These are phyloP conservation scores for Mythimna pallens DNA, from an alignment of 2,888 invertebrate genomes.

Conservation along the genomic window DNA sequence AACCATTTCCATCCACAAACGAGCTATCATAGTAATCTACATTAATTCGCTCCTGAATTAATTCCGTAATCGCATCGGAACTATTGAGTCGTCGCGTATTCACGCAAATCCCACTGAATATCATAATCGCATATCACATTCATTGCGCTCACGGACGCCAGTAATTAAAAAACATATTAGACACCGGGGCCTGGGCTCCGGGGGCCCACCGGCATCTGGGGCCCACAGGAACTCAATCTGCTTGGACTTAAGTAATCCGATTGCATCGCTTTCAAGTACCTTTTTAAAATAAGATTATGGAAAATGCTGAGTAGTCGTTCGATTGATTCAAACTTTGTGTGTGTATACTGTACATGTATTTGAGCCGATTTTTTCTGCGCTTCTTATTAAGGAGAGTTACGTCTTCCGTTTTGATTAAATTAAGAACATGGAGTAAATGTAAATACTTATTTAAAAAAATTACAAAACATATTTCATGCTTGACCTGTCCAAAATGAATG, in stretches of 20 bases:
- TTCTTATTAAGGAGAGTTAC: constrained; percentile 3
- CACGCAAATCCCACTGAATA: constrained; percentile 75
- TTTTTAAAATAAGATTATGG: constrained; percentile 78
- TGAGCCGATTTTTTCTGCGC: constrained; percentile 3
- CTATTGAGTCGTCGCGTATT: constrained; percentile 76
- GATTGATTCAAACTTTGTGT: constrained; percentile 58
- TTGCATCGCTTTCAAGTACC: constrained; percentile 74
- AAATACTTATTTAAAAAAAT: constrained; percentile 6
- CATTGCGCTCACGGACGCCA: constrained; percentile 59
- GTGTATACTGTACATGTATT: not conserved
- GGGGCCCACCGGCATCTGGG: constrained; percentile 46
- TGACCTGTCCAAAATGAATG: constrained; percentile 4
- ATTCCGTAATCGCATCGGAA: constrained; percentile 69
- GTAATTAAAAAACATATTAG: constrained; percentile 87
- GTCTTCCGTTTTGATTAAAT: constrained; percentile 23
- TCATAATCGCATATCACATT: constrained; percentile 76
- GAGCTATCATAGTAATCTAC: constrained; percentile 73
- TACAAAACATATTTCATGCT: not conserved
- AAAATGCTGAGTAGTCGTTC: constrained; percentile 69
- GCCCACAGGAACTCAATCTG: constrained; percentile 63
- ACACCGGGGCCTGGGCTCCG: constrained; percentile 59
- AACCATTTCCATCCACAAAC: constrained; percentile 55
- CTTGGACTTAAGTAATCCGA: constrained; percentile 77
- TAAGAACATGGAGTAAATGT: constrained; percentile 16
- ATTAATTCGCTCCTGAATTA: constrained; percentile 75